A percentile compares a stretch with the other conserved stretches of the same genome.
These are phyloP conservation scores for Pangasius krempfi DNA, from an alignment of 2,797 vertebrate species.

Conservation along the genomic window DNA sequence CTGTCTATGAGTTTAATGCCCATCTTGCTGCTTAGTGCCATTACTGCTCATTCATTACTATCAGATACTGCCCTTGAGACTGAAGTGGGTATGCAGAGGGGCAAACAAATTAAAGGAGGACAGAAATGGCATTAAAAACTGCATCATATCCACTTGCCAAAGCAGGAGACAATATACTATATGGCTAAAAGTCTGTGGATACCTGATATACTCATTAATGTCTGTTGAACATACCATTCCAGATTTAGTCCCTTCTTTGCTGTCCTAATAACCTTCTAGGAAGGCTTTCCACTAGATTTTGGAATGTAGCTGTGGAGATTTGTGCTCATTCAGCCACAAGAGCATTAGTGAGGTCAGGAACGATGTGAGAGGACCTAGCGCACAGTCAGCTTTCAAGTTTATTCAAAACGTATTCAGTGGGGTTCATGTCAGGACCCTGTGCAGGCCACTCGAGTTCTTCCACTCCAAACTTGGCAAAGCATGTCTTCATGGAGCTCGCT, in stretches of 20 bases:
- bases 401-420: too few relatives aligned
- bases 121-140: not conserved
- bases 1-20: not conserved
- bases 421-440: too few relatives aligned
- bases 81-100: not conserved
- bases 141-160: not conserved
- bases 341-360: not conserved
- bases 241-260: not conserved
- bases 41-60: constrained; percentile 12
- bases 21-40: constrained; percentile 20
- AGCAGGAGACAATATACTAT: not conserved
- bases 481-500: too few relatives aligned
- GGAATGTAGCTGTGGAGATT: not conserved
- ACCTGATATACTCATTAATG: not conserved
- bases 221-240: not conserved
- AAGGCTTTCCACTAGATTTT: not conserved
- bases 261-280: not conserved
- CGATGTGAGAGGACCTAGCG: too few relatives aligned
- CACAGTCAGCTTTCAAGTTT: too few relatives aligned
- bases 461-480: too few relatives aligned
- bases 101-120: not conserved
- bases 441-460: too few relatives aligned
- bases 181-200: too few relatives aligned
- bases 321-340: not conserved
- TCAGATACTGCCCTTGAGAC: constrained; percentile 4